phyloP scores from a whole-genome alignment of 2,888 invertebrate genomes.

The Dynastes grantii region DNA sequence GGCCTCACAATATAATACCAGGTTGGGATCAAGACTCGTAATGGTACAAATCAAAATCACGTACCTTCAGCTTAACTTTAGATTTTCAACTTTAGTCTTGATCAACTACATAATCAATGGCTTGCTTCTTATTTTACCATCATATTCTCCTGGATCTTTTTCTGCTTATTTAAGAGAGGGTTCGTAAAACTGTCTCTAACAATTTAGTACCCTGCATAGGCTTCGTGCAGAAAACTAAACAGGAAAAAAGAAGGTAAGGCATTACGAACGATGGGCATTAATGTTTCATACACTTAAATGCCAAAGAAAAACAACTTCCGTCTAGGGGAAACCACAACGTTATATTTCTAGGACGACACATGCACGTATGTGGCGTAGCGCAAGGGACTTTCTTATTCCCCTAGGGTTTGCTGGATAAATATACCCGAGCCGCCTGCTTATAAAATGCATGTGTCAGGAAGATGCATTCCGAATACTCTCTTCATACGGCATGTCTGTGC shows the following conservation, averaged over 20 bases:
- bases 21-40: too few species aligned
- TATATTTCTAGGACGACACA: conserved; percentile 41
- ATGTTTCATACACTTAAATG: conserved; percentile 45
- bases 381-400: conserved; percentile 18
- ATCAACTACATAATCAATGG: too few species aligned
- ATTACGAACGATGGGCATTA: conserved; percentile 16
- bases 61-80: too few species aligned
- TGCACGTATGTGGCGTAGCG: conserved; percentile 2
- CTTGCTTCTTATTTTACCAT: too few species aligned
- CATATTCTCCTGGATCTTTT: too few species aligned
- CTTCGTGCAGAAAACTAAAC: neutral
- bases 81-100: too few species aligned
- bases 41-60: too few species aligned
- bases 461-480: conserved; percentile 33
- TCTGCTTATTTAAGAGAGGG: too few species aligned
- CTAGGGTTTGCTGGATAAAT: conserved; percentile 21
- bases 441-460: conserved; percentile 37
- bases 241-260: neutral
- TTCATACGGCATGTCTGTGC: neutral
- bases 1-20: too few species aligned
- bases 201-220: neutral
- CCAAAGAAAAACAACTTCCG: conserved; percentile 40
- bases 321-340: conserved; percentile 43
- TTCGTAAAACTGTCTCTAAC: neutral
- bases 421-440: conserved; percentile 5